phyloP scores from a whole-genome alignment of 2,888 invertebrate genomes.

The Morpho deidamia region DNA sequence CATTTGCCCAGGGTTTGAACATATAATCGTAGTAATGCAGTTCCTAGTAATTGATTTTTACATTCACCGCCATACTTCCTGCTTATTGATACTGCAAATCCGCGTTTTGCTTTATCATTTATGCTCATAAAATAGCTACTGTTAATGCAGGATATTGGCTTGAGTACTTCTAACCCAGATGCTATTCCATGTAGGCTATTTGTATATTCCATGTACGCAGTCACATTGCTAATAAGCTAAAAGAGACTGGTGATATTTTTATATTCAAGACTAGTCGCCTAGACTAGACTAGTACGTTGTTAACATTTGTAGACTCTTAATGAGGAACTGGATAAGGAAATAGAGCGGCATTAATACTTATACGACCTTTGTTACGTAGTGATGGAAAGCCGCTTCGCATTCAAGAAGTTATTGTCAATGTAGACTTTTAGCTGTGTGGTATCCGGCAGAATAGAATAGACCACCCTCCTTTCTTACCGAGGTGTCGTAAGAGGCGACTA shows the following conservation, averaged over 20 bases:
- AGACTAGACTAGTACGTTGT: background rate
- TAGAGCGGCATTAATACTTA: background rate
- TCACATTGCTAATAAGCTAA: conserved; percentile 1
- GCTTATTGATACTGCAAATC: background rate
- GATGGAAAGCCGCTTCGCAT: no score
- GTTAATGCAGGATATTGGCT: conserved; percentile 8
- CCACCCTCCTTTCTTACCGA: no score
- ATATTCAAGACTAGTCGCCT: background rate
- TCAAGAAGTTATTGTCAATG: no score
- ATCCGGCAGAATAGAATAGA: no score
- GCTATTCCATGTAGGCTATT: conserved; percentile 6
- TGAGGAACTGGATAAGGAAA: background rate
- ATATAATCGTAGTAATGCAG: no score
- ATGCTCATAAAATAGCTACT: conserved; percentile 1
- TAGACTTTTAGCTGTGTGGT: no score
- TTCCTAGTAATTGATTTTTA: no score
- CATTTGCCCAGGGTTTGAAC: no score
- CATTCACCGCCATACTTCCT: background rate
- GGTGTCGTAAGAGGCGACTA: no score
- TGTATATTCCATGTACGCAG: conserved; percentile 7
- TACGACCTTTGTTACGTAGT: no score
- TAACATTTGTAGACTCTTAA: conserved; percentile 4
- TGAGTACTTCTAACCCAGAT: conserved; percentile 2
- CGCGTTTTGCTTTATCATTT: background rate
- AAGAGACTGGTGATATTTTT: background rate